A percentile compares a stretch with the other conserved stretches of the same genome.
These are phyloP conservation scores for Nothoprocta perdicaria DNA, from an alignment of 2,113 vertebrate genomes.

Conservation along the genomic window DNA sequence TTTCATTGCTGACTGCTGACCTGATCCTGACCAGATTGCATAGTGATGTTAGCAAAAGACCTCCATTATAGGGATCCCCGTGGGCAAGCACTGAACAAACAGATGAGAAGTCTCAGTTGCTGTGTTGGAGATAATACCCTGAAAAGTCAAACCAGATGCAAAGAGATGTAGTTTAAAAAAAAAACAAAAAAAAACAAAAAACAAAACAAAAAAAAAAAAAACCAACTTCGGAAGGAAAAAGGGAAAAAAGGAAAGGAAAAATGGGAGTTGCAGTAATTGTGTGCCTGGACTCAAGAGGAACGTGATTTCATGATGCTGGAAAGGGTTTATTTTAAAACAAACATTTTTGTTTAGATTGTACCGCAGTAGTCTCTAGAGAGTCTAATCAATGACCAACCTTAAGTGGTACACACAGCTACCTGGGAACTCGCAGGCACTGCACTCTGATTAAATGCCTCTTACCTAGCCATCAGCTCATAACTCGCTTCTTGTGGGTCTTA, in stretches of 20 bases:
- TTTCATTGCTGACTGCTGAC: neutral
- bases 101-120: neutral
- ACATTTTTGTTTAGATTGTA: neutral
- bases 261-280: neutral
- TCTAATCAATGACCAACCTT: neutral
- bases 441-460: neutral
- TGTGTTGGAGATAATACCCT: neutral
- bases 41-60: neutral
- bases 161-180: neutral
- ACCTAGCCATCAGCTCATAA: neutral
- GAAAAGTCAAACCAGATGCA: neutral
- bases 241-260: neutral
- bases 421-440: neutral
- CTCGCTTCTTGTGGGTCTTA: neutral
- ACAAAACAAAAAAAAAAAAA: neutral
- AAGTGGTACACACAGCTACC: neutral
- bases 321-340: neutral
- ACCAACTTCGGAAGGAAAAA: neutral
- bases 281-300: neutral
- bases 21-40: neutral
- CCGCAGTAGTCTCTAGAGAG: neutral
- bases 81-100: neutral
- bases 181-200: neutral
- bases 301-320: neutral
- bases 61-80: neutral